Base-by-base conservation (phyloP, 2,888 invertebrate species). In the Apodemia zela region DNA sequence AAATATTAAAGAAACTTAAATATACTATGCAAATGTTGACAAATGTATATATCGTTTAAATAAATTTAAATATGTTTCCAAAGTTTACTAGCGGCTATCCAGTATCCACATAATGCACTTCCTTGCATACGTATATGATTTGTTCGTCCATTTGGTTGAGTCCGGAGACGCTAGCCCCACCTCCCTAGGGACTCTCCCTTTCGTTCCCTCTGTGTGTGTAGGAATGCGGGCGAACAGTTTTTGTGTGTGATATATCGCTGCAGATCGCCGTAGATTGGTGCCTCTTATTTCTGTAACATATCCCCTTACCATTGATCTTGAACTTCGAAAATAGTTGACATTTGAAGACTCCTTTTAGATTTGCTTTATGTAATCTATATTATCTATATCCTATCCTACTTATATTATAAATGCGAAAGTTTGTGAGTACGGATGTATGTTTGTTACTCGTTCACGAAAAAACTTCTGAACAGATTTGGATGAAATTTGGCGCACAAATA, bases 181-280 rank as follows among this genome's bases (percentile, higher is more conserved):
- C 91, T 91, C 89, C 91, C 91, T 64, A 68, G 91, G 88, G 92
- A 92, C 90, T 90, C 86, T 90, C 91, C 87, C 89, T 90, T 87
- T 90, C 86, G 42, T 42, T 42, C 71, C 70, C 42, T 42, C 15
- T 42, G 42, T 66, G 59, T 68, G 64, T 66, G 62, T 67, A 69
- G 70, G 70, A 71, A 68, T 73, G 70, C 63, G 70, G 62, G 64
- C 25, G 54, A 54, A 21, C 54, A 54, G 54, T 54, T 54, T 42
- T 54, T 67, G 72, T 80, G 76, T 81, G 81, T 77, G 73, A 74
- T 73, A 74, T 73, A 74, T 77, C 70, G 73, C 71, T 71, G 74
- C 70, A 71, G 68, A 70, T 68, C 76, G 74, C 71, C 72, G 70
- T 73, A 42, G 73, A 75, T 75, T 73, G 74, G 71, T 73, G 67